Evolutionary conservation across 2,113 vertebrate species (phyloP).

Genomic region (Panthera uncia): DNA sequence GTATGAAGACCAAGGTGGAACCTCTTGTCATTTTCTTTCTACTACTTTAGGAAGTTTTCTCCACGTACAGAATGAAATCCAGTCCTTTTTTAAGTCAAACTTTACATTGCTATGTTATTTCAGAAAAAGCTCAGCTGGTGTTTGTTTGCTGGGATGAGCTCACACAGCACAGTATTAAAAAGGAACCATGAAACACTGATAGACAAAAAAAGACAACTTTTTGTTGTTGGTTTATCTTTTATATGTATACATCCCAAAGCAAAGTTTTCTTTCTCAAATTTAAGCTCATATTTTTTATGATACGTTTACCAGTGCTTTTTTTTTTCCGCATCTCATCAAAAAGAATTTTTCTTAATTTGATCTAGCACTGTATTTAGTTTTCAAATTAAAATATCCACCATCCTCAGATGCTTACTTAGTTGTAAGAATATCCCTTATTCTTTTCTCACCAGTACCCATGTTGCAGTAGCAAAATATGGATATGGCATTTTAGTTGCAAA

Average conservation of each 20-base stretch:
- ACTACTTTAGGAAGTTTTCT: not conserved
- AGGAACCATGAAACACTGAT: not conserved
- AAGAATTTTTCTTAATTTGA: not conserved
- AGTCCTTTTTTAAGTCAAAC: conserved; percentile 14
- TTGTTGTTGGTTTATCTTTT: not conserved
- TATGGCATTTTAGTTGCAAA: not conserved
- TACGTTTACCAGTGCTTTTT: not conserved
- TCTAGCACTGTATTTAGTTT: not conserved
- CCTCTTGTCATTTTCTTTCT: not conserved
- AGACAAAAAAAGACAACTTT: not conserved
- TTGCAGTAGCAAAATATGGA: not conserved
- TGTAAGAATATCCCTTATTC: not conserved
- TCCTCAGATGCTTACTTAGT: not conserved
- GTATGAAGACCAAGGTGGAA: not conserved
- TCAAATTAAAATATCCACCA: not conserved
- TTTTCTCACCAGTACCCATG: not conserved
- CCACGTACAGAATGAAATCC: conserved; percentile 23
- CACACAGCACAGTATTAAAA: not conserved
- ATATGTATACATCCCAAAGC: not conserved
- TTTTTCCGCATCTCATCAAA: conserved; percentile 12
- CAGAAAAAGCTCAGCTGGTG: conserved; percentile 39
- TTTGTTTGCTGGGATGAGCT: conserved; percentile 19
- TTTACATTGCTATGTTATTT: not conserved
- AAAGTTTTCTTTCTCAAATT: not conserved
- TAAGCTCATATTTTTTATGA: not conserved